Conservation (phyloP, 1,140 invertebrate species). For the Cotesia chilonis region DNA sequence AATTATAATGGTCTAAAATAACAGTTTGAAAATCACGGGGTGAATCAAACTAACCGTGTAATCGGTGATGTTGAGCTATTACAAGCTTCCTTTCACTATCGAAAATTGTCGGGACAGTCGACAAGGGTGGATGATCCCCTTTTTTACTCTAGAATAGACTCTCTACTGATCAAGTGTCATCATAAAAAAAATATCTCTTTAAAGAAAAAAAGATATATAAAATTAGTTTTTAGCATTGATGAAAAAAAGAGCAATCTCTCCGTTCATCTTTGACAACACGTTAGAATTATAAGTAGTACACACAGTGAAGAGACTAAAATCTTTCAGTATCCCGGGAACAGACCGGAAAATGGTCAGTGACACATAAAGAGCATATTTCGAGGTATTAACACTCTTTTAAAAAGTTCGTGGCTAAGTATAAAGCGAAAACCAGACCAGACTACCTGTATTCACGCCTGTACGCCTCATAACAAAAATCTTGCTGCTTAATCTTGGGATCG, state of each 20-base stretch:
- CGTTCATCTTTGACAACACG: slow-evolving; percentile 2
- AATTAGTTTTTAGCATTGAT: neutral
- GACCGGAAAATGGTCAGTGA: slow-evolving; percentile 61
- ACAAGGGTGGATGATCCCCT: neutral
- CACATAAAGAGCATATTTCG: slow-evolving; percentile 66
- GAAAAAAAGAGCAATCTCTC: slow-evolving; percentile 20
- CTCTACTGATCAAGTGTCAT: too few relatives aligned
- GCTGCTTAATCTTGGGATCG: slow-evolving; percentile 46
- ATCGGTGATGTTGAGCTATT: slow-evolving; percentile 60
- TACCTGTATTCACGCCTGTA: slow-evolving; percentile 61
- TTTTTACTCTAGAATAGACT: neutral
- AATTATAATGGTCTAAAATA: slow-evolving; percentile 1
- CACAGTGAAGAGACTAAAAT: slow-evolving; percentile 32
- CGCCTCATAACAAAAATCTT: slow-evolving; percentile 51
- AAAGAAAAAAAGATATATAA: slow-evolving; percentile 6
- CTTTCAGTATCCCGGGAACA: slow-evolving; percentile 25
- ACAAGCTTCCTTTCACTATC: slow-evolving; percentile 40
- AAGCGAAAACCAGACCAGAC: slow-evolving; percentile 38
- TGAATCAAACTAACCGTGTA: slow-evolving; percentile 65
- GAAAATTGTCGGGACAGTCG: neutral
- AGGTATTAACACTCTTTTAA: slow-evolving; percentile 52
- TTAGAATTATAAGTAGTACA: neutral
- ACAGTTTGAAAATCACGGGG: slow-evolving; percentile 52
- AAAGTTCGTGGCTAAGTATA: neutral
- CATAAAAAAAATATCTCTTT: too few relatives aligned